Evolutionary conservation across 2,888 invertebrate genomes (phyloP).

Genomic region (Epirrita christyi): DNA sequence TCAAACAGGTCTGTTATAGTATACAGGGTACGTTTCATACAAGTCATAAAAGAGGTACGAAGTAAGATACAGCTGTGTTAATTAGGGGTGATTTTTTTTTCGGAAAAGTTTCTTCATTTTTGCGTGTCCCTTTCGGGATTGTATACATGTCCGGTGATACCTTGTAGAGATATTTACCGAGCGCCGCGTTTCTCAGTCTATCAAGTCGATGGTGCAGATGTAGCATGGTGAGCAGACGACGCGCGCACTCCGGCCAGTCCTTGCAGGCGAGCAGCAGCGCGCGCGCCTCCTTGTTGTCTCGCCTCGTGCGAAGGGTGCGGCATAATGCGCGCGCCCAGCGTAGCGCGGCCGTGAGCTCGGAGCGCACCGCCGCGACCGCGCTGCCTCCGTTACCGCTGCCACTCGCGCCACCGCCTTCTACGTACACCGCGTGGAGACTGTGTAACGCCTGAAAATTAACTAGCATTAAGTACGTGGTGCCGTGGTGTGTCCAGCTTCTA

Average conservation of each 20-base stretch:
- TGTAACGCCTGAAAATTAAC: slow-evolving; percentile 89
- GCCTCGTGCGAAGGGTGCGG: slow-evolving; percentile 88
- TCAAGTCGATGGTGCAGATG: slow-evolving; percentile 89
- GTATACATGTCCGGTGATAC: no score
- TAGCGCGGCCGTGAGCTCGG: slow-evolving; percentile 94
- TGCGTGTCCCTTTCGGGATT: no score
- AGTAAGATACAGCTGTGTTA: no score
- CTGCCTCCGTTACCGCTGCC: slow-evolving; percentile 85
- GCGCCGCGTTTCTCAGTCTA: slow-evolving; percentile 27
- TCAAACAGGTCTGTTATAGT: no score
- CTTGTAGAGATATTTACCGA: slow-evolving; percentile 24
- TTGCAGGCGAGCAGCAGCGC: slow-evolving; percentile 89
- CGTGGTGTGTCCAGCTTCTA: no score
- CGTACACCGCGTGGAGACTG: slow-evolving; percentile 96
- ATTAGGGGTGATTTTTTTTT: no score
- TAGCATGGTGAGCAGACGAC: slow-evolving; percentile 93
- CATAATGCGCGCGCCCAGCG: slow-evolving; percentile 90
- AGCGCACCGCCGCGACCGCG: slow-evolving; percentile 86
- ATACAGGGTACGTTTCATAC: no score
- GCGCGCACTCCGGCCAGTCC: slow-evolving; percentile 95
- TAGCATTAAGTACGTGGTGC: no score
- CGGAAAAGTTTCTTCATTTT: no score
- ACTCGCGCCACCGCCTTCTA: slow-evolving; percentile 92
- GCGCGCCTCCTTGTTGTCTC: slow-evolving; percentile 88
- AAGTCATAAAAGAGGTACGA: no score